Conservation (phyloP, 2,888 invertebrate species). For the Rhyacophila evoluta region DNA sequence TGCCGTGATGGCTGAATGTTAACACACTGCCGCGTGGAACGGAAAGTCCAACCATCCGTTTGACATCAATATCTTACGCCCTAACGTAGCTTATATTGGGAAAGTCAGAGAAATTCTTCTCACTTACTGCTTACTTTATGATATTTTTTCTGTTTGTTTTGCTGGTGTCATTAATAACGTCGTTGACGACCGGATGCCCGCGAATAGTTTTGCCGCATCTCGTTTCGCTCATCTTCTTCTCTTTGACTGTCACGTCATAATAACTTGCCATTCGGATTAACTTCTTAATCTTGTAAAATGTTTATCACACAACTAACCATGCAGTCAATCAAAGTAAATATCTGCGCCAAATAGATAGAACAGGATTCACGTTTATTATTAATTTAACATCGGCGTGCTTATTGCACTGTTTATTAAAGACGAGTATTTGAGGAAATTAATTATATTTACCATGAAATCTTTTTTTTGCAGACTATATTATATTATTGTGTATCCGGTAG, state of each 20-base stretch:
- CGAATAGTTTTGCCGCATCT: neutral
- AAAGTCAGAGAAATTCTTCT: neutral
- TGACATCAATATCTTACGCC: neutral
- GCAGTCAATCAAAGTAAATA: no score
- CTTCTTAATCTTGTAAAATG: no score
- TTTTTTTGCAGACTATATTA: no score
- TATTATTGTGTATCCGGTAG: no score
- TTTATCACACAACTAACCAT: no score
- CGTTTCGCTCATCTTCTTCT: neutral
- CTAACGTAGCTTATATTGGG: neutral
- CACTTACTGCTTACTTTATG: neutral
- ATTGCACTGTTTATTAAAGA: no score
- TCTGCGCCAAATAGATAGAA: no score
- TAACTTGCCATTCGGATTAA: no score
- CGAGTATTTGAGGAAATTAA: no score
- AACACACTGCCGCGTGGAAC: neutral
- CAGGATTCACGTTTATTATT: no score
- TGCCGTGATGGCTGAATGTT: neutral
- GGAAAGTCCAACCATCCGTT: conserved; percentile 1
- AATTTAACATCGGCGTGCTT: no score
- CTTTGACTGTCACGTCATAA: neutral
- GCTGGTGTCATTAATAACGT: neutral
- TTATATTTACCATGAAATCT: no score
- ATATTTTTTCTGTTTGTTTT: neutral
- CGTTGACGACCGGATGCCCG: conserved; percentile 5